phyloP scores from a whole-genome alignment of 2,797 vertebrate species.

The Mormyrops boulengeri region DNA sequence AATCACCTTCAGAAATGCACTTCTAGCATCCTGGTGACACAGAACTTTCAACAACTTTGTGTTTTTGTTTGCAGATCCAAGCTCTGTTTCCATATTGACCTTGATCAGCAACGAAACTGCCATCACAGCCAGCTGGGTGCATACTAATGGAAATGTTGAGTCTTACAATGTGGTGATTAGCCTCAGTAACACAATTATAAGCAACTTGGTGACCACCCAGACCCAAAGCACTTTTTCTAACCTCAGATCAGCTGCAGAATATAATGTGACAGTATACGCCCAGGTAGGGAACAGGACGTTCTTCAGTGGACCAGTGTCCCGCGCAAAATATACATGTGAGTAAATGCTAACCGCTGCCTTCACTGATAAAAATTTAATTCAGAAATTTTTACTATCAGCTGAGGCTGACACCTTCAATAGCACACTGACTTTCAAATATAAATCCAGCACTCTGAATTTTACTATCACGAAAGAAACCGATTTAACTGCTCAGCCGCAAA shows the following conservation, averaged over 20 bases:
- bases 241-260: conserved; percentile 19
- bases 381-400: background rate
- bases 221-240: rapidly evolving
- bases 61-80: conserved; percentile 33
- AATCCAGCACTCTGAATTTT: background rate
- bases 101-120: rapidly evolving
- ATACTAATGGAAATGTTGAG: rapidly evolving
- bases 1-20: background rate
- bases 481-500: background rate
- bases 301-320: rapidly evolving
- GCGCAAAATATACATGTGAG: conserved; percentile 41
- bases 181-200: rapidly evolving
- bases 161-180: rapidly evolving
- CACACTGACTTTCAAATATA: background rate
- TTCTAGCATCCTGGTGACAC: background rate
- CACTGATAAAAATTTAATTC: background rate
- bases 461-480: background rate
- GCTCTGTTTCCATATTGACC: background rate
- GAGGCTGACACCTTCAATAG: background rate
- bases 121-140: background rate
- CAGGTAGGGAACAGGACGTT: background rate
- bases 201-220: rapidly evolving
- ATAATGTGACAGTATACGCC: conserved; percentile 34
- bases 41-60: background rate
- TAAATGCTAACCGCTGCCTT: conserved; percentile 6